These are phyloP conservation scores for Orcinus orca DNA, from an alignment of 2,113 vertebrate genomes.

Conservation along the genomic window DNA sequence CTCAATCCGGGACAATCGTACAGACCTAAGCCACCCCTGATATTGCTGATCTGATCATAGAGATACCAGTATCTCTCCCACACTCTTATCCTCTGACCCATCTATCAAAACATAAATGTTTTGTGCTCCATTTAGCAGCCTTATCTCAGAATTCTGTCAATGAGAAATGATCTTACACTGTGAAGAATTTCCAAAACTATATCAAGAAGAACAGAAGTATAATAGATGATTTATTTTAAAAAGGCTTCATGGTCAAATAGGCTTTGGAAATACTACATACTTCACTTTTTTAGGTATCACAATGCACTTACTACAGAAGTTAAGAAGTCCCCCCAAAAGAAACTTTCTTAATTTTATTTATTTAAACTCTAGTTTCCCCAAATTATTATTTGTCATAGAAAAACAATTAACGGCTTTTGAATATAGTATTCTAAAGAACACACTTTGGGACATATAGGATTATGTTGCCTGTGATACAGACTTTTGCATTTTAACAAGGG, in stretches of 20 bases:
- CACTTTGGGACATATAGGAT: not conserved
- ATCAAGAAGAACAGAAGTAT: not conserved
- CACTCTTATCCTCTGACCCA: not conserved
- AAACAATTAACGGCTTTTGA: not conserved
- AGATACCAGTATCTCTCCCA: not conserved
- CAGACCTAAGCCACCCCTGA: not conserved
- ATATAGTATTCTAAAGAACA: not conserved
- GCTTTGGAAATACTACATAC: not conserved
- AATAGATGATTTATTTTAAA: not conserved
- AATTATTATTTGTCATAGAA: not conserved
- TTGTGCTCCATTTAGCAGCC: not conserved
- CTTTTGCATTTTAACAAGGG: not conserved
- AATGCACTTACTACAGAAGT: not conserved
- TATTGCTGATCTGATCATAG: not conserved
- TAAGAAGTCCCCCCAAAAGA: not conserved
- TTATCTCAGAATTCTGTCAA: conserved; percentile 7
- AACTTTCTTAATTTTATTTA: not conserved
- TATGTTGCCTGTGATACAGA: not conserved
- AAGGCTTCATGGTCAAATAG: not conserved
- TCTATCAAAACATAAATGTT: not conserved
- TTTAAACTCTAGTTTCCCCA: not conserved
- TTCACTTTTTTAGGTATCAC: not conserved
- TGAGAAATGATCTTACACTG: not conserved
- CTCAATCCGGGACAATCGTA: not conserved
- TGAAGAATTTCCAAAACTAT: conserved; percentile 2